Base-by-base conservation (phyloP, 2,888 invertebrate genomes). In the Apotomis capreana region DNA sequence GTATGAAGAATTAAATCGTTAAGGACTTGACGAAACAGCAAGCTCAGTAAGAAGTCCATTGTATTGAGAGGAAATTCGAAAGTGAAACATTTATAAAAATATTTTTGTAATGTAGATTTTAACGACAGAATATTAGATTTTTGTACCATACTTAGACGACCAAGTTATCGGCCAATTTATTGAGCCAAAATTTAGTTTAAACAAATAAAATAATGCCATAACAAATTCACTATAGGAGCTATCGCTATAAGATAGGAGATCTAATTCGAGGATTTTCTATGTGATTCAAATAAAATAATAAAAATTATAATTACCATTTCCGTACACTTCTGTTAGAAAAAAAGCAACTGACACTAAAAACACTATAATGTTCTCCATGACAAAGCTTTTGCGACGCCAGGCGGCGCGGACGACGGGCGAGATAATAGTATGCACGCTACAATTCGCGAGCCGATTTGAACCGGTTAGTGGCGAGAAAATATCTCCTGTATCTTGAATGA, bases 381-480 rank as follows among this genome's bases (percentile, higher is more conserved):
- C 81, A 63, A 71, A 76, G 74, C 77, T 77, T 76, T 78, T 77
- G 76, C 76, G 72, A 78, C 79, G 81, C 80, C 82, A 84, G 82
- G 82, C 79, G 81, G 81, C 80, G 81, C 84, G 83, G 83, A 80
- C 86, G 84, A 77, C 81, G 78, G 79, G 83, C 82, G 85, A 84
- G 78, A 86, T 85, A 85, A 87, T 87, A 84, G 84, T 82, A 81
- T 83, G 78, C 78, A 79, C 87, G 85, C 81, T 88, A 83, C 86
- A 89, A 85, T 90, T 89, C 69, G 63, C 61, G 79, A 80, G 82
- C 79, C 80, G 83, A 84, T 82, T 81, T 79, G 78, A 88, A 90
- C 91, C 90, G 89, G 92, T 91, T 83, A 80, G 77, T 79, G 83
- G 79, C 81, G 84, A 84, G 79, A 83, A 84, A 86, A 87, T 82